These are phyloP conservation scores for Desmodus rotundus DNA, from an alignment of 2,113 vertebrate species.

Conservation along the genomic window DNA sequence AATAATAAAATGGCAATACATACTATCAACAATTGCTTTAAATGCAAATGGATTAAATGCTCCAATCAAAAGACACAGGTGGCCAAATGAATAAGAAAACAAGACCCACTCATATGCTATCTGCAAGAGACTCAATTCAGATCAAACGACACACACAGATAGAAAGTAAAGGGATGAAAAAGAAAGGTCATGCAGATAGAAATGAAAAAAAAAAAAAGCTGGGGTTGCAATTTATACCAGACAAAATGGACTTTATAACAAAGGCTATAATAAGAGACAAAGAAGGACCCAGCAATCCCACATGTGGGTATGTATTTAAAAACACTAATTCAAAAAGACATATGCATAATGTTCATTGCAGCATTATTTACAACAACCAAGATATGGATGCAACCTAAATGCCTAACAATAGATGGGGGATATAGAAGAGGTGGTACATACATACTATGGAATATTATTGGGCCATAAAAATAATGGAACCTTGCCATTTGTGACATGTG, in stretches of 20 bases:
- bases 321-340: not conserved
- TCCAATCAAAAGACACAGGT: not conserved
- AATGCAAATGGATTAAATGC: not conserved
- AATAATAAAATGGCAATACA: not conserved
- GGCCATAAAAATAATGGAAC: not conserved
- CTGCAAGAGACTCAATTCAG: not conserved
- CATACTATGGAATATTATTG: not conserved
- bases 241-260: not conserved
- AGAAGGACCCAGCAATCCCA: not conserved
- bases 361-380: not conserved
- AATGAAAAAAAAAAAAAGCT: not conserved
- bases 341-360: not conserved
- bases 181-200: not conserved
- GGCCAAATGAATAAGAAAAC: not conserved
- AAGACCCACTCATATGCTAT: not conserved
- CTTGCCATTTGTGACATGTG: not conserved
- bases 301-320: not conserved
- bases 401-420: too few species aligned
- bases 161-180: not conserved
- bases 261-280: not conserved
- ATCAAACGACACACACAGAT: not conserved
- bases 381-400: not conserved
- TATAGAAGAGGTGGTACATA: not conserved
- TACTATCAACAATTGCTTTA: not conserved
- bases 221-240: not conserved